A percentile compares a stretch with the other conserved stretches of the same genome.
phyloP scores from a whole-genome alignment of 2,797 vertebrate genomes.

The Gymnothorax javanicus region DNA sequence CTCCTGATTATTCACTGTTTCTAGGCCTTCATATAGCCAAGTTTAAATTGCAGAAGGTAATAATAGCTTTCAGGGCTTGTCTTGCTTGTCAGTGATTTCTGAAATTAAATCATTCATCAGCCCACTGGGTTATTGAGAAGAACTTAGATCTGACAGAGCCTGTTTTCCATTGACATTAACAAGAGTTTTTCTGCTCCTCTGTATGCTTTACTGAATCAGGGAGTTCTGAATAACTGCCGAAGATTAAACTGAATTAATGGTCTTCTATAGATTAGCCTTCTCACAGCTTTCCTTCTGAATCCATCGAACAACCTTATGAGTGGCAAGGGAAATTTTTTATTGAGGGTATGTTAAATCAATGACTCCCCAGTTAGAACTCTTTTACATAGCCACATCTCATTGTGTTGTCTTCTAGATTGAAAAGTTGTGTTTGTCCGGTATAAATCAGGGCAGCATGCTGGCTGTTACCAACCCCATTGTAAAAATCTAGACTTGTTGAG shows the following conservation, averaged over 20 bases:
- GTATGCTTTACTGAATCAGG: neutral
- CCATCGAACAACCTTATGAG: neutral
- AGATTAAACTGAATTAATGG: slow-evolving; percentile 11
- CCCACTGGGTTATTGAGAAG: neutral
- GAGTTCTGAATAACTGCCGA: slow-evolving; percentile 16
- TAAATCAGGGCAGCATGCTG: neutral
- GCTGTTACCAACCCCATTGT: neutral
- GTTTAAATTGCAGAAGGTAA: neutral
- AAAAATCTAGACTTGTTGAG: neutral
- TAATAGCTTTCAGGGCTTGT: neutral
- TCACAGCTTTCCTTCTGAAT: neutral
- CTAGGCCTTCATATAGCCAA: neutral
- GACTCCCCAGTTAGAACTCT: neutral
- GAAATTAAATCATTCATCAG: slow-evolving; percentile 22
- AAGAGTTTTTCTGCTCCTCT: slow-evolving; percentile 10
- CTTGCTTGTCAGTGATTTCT: neutral
- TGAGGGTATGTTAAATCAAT: slow-evolving; percentile 9
- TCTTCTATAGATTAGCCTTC: slow-evolving; percentile 9
- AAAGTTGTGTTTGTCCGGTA: neutral
- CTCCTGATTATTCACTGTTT: neutral
- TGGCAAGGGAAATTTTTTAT: slow-evolving; percentile 12
- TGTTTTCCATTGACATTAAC: slow-evolving; percentile 2
- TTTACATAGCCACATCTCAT: slow-evolving; percentile 2
- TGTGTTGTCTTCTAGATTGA: neutral
- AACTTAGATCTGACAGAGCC: neutral